Evolutionary conservation across 2,888 invertebrate genomes (phyloP).

Genomic region (Sclerodermus sp.): DNA sequence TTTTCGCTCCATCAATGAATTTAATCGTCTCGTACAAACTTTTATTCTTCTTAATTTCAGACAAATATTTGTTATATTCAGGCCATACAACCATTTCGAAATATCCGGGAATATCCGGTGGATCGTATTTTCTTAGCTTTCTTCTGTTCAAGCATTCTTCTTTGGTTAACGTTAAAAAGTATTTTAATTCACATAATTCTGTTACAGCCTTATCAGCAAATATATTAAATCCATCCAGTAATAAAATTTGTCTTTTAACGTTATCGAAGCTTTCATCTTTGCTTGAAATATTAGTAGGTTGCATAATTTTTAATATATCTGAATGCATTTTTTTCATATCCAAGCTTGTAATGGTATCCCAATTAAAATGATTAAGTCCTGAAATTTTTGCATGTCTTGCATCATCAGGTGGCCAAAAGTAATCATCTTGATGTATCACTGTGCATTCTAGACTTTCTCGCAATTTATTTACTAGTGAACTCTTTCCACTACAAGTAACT

Average conservation of each 20-base stretch:
- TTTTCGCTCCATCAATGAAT: slow-evolving; percentile 42
- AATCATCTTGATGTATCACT: slow-evolving; percentile 75
- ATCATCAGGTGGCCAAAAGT: slow-evolving; percentile 71
- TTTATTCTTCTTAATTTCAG: slow-evolving; percentile 52
- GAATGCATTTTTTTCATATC: slow-evolving; percentile 73
- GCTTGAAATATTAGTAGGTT: slow-evolving; percentile 28
- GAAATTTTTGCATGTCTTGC: slow-evolving; percentile 66
- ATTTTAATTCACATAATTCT: slow-evolving; percentile 71
- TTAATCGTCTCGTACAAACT: slow-evolving; percentile 30
- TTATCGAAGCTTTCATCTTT: slow-evolving; percentile 38
- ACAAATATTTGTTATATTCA: slow-evolving; percentile 68
- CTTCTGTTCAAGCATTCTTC: slow-evolving; percentile 71
- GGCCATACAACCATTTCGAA: slow-evolving; percentile 92
- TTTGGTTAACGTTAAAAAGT: slow-evolving; percentile 71
- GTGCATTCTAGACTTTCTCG: slow-evolving; percentile 53
- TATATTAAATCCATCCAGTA: slow-evolving; percentile 78
- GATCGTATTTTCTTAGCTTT: slow-evolving; percentile 70
- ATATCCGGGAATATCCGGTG: slow-evolving; percentile 85
- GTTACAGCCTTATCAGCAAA: slow-evolving; percentile 70
- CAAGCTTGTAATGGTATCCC: slow-evolving; percentile 71
- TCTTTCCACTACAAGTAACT: slow-evolving; percentile 84
- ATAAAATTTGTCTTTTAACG: slow-evolving; percentile 60
- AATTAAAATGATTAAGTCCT: slow-evolving; percentile 74
- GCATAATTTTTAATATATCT: slow-evolving; percentile 62
- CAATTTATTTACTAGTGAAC: slow-evolving; percentile 68